Base-by-base conservation (phyloP, 1,140 invertebrate genomes). In the Aleiodes sp. region DNA sequence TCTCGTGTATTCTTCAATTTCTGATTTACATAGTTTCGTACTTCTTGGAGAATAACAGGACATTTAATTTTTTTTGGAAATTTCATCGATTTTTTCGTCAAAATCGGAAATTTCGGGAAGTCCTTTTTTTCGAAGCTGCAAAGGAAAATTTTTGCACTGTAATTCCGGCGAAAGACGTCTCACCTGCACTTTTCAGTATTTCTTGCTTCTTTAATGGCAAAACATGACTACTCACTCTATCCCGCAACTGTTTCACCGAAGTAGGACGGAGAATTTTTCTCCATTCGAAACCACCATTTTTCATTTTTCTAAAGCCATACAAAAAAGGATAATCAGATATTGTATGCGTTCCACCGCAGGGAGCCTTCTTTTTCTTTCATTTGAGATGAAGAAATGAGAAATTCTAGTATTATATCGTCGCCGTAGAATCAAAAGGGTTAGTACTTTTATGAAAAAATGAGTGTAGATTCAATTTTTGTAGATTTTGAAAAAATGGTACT, bases 181-280 rank as follows among this genome's bases (percentile, higher is more conserved):
- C n/a, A 76, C 71, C 78, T 84, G 80, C n/a, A 28, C 56, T 19
- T 37, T 61, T 41, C 29, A 61, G 14, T 29, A 78, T 82, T 77
- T 81, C 75, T 76, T 78, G 83, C 81, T 65, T 74, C 70, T 78
- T 56, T 62, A 63, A 69, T 80, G 79, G 81, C 79, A 73, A 78
- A 84, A 84, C 83, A 70, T 78, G 19, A 80, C 80, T 79, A 81
- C 63, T 85, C 83, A 84, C 81, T 80, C 77, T 77, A 83, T 75
- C 83, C 84, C 83, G 82, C 84, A 82, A 80, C 73, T 84, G 80
- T 83, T 80, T 64, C 70, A 63, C 67, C 65, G 61, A 57, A 74
- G 16, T 52, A 12, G 46, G 46, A 52, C 46, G 26, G 7, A 52
- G 26, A 21, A 24, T 52, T 52, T 52, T 52, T 35, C 31, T 35